A percentile compares a stretch with the other conserved stretches of the same genome.
Evolutionary conservation across 2,888 invertebrate genomes (phyloP).

Genomic region (Cactoblastis cactorum): DNA sequence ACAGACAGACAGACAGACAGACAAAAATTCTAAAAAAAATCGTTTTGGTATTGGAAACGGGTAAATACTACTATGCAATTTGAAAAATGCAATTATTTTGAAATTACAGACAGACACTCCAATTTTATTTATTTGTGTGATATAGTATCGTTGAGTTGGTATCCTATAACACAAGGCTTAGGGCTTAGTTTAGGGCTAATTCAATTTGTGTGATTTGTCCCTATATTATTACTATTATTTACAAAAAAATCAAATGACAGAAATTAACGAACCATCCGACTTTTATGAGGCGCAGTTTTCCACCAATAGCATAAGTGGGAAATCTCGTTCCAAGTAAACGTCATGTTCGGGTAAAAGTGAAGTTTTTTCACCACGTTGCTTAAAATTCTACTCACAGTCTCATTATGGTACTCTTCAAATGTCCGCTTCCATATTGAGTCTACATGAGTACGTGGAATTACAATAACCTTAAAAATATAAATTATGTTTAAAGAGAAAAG

Average conservation of each 20-base stretch:
- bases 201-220: no score
- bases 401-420: conserved; percentile 53
- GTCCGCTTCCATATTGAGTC: conserved; percentile 57
- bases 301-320: conserved; percentile 68
- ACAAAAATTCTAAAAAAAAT: no score
- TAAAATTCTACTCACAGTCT: conserved; percentile 51
- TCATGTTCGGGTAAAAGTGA: conserved; percentile 58
- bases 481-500: no score
- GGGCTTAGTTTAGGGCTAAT: no score
- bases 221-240: not conserved
- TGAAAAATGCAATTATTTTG: no score
- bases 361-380: conserved; percentile 62
- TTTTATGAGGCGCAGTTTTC: conserved; percentile 49
- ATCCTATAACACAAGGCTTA: no score
- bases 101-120: no score
- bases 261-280: conserved; percentile 43
- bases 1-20: no score
- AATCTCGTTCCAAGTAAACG: conserved; percentile 67
- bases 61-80: no score
- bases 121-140: no score
- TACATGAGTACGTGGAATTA: conserved; percentile 56
- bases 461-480: conserved; percentile 46
- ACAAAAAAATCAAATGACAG: not conserved
- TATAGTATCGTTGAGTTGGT: no score
- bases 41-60: no score